These are phyloP conservation scores for Tipula vernalis DNA, from an alignment of 2,888 invertebrate genomes.

Conservation along the genomic window DNA sequence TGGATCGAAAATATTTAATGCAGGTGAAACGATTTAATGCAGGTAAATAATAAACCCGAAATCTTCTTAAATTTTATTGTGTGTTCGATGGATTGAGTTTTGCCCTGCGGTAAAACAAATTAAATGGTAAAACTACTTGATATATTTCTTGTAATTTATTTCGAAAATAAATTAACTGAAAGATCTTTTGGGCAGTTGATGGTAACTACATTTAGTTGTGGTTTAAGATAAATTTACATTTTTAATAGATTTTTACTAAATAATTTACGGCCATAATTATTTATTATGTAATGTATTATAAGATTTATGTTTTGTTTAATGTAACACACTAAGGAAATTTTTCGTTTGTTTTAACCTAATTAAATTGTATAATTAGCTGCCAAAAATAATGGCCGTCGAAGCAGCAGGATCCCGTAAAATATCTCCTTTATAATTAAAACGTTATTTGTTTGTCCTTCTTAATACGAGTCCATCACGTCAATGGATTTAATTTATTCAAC, in stretches of 20 bases:
- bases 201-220: not conserved
- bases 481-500: not conserved
- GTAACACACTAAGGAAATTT: not conserved
- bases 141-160: not conserved
- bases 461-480: not conserved
- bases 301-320: not conserved
- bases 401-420: not conserved
- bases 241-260: not conserved
- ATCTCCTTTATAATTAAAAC: not conserved
- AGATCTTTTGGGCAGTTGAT: not conserved
- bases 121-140: not conserved
- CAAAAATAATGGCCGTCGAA: not conserved
- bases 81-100: not conserved
- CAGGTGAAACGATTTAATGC: not conserved
- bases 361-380: not conserved
- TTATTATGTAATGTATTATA: not conserved
- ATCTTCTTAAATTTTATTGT: not conserved
- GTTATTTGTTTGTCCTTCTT: not conserved
- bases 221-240: not conserved
- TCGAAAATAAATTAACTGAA: not conserved
- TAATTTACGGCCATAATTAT: not conserved
- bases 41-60: not conserved
- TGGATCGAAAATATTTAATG: not conserved
- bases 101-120: not conserved
- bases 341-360: not conserved